Evolutionary conservation across 2,113 vertebrate genomes (phyloP), one percentile per base, ranked within the genome.

Genomic region (Hydrochoerus hydrochaeris): DNA sequence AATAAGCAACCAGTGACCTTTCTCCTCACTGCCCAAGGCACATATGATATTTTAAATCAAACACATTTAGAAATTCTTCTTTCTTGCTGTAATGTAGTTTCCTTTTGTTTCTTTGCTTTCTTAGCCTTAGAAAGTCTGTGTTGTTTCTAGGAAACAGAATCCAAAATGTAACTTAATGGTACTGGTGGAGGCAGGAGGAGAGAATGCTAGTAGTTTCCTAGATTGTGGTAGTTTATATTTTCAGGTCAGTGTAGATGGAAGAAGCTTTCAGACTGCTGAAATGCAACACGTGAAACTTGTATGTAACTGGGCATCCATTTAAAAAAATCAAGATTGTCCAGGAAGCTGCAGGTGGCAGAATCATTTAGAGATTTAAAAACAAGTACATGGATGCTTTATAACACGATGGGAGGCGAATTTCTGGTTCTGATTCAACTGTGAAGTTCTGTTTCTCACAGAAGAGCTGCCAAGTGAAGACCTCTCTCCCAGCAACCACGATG

Each of bases 141-240:
- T 81, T 88, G 75, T 93, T 97, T 97, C 80, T 38, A 81, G 77
- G 82, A 94, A 93, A 86, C 22, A 85, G 77, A 88, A 93, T 89
- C 30, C 24, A 41, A 71, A 89, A 89, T 93, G 41, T 24, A 38
- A 62, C 44, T 41, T 49, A 41, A 52, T 69, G 26, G 44, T n/a
- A 35, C 6, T 12, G 8, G 1, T 2, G 38, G 16, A 10, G 69
- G 28, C 30, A 77, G n/a, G 32, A 60, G 9, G 10, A 38, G 24
- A 14, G 10, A 20, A 32, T 44, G 14, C 46, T 84, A 17, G 30
- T 87, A 32, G 11, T 92, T 88, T 91, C 35, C 49, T 96, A 0
- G 85, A 44, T 86, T 20, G 77, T 85, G 38, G 14, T 22, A 62
- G 44, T 91, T 81, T 5, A 24, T 54, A 93, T 84, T 89, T 49